These are phyloP conservation scores for Phrynocephalus forsythii DNA, from an alignment of 2,797 vertebrate genomes.

Conservation along the genomic window DNA sequence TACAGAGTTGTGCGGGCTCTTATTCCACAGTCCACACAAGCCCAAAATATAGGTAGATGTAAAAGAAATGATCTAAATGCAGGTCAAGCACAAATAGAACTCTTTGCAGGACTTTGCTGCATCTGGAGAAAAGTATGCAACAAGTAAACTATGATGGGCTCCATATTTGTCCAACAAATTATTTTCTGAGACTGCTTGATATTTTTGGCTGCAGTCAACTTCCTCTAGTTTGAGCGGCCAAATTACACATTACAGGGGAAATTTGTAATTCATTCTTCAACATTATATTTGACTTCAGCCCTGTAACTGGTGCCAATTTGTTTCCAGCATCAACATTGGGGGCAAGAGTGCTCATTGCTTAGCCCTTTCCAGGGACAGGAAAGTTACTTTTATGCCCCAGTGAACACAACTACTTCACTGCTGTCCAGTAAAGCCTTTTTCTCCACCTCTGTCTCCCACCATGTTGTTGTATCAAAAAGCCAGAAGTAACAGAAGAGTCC, in stretches of 20 bases:
- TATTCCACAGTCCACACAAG: background rate
- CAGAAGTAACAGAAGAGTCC: too few relatives aligned
- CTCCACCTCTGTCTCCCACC: too few relatives aligned
- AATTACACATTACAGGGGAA: background rate
- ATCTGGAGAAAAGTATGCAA: slow-evolving; percentile 9
- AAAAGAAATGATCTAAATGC: background rate
- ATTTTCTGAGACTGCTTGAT: slow-evolving; percentile 10
- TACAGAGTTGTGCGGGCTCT: background rate
- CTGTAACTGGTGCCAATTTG: background rate
- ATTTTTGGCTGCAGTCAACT: background rate
- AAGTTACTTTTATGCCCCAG: too few relatives aligned
- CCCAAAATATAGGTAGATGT: background rate
- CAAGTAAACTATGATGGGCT: background rate
- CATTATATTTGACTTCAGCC: background rate
- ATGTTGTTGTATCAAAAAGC: too few relatives aligned
- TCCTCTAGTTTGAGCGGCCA: background rate
- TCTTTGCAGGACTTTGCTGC: background rate
- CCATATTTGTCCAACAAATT: slow-evolving; percentile 13
- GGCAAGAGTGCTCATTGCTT: background rate
- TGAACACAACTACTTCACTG: too few relatives aligned
- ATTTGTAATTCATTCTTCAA: background rate
- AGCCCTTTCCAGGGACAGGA: background rate
- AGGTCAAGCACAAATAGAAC: background rate
- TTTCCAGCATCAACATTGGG: background rate
- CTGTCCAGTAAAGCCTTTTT: too few relatives aligned